These are phyloP conservation scores for Deilephila elpenor DNA, from an alignment of 2,888 invertebrate genomes.

Conservation along the genomic window DNA sequence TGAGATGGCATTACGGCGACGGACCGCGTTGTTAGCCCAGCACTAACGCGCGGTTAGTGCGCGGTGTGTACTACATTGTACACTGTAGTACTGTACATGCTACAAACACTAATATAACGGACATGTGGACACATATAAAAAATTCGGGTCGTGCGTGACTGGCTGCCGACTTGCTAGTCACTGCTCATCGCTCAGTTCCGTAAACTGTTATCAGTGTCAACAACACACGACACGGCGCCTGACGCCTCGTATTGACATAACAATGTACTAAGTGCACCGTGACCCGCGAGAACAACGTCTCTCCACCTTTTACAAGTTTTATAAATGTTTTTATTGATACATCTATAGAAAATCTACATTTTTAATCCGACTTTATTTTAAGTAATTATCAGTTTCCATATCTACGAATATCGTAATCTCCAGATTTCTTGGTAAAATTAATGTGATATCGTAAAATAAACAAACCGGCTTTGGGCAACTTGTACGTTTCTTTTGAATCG, in stretches of 20 bases:
- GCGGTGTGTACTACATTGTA: background rate
- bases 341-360: no score
- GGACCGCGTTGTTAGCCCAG: slow-evolving; percentile 20
- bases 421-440: no score
- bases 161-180: slow-evolving; percentile 1
- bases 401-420: background rate
- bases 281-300: background rate
- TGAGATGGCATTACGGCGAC: slow-evolving; percentile 30
- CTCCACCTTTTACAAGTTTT: background rate
- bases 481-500: no score
- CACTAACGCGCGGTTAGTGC: slow-evolving; percentile 19
- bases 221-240: slow-evolving; percentile 29
- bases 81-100: background rate
- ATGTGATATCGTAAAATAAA: no score
- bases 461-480: no score
- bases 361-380: no score
- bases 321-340: no score
- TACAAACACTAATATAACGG: slow-evolving; percentile 5
- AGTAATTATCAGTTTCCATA: no score
- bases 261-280: slow-evolving; percentile 12
- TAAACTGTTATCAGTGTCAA: slow-evolving; percentile 28
- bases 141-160: slow-evolving; percentile 25
- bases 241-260: slow-evolving; percentile 23
- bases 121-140: slow-evolving; percentile 20
- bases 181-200: slow-evolving; percentile 21